A percentile compares a stretch with the other conserved stretches of the same genome.
phyloP scores from a whole-genome alignment of 2,888 invertebrate species.

The Pecten maximus region DNA sequence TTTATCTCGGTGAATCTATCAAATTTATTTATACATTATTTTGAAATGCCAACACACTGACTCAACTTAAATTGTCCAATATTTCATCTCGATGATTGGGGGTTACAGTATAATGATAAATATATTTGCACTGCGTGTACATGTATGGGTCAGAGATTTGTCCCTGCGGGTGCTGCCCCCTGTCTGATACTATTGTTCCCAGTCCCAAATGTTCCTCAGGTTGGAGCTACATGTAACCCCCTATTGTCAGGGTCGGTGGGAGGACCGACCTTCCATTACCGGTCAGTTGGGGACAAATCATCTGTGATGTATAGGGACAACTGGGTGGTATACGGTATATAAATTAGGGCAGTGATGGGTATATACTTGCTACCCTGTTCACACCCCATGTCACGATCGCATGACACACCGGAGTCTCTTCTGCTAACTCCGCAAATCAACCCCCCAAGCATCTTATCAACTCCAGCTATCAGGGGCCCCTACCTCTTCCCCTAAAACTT shows the following conservation, averaged over 20 bases:
- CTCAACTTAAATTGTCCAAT: constrained; percentile 19
- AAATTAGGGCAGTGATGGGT: background rate
- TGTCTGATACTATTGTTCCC: background rate
- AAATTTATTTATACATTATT: background rate
- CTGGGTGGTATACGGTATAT: background rate
- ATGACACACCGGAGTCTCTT: background rate
- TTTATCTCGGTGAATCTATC: background rate
- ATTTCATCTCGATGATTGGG: constrained; percentile 4
- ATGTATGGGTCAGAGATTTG: background rate
- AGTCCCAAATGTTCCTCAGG: background rate
- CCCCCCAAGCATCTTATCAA: constrained; percentile 10
- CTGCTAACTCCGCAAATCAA: background rate
- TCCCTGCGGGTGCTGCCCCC: background rate
- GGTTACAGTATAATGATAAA: constrained; percentile 5
- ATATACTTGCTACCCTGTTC: background rate
- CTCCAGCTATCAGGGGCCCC: background rate
- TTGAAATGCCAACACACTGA: background rate
- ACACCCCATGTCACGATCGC: background rate
- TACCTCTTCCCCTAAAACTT: constrained; percentile 6
- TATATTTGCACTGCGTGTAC: background rate
- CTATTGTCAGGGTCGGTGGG: background rate
- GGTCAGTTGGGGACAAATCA: constrained; percentile 22
- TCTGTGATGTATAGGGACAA: background rate
- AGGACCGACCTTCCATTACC: background rate
- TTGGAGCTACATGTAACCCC: background rate